A percentile compares a stretch with the other conserved stretches of the same genome.
Evolutionary conservation across 2,113 vertebrate species (phyloP).

Genomic region (Neogobius melanostomus): DNA sequence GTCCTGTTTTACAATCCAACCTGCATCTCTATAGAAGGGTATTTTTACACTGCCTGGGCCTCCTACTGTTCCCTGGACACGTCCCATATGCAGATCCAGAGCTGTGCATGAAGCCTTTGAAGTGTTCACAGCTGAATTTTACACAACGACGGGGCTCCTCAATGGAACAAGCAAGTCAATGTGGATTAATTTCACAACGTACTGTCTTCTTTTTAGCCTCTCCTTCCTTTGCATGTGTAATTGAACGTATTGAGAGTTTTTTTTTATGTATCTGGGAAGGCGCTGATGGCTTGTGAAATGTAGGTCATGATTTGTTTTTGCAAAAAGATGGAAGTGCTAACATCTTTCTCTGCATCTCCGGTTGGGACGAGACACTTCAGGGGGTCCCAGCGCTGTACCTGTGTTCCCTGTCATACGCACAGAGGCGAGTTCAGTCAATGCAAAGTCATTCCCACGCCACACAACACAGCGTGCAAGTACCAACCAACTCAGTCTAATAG

Average conservation of each 20-base stretch:
- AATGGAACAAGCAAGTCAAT: constrained; percentile 55
- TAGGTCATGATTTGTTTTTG: constrained; percentile 67
- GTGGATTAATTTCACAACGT: constrained; percentile 66
- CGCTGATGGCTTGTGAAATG: constrained; percentile 53
- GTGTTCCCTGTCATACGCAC: constrained; percentile 16
- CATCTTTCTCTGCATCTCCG: constrained; percentile 43
- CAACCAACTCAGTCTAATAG: constrained; percentile 5
- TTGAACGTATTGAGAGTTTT: constrained; percentile 42
- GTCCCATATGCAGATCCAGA: constrained; percentile 70
- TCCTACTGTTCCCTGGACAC: constrained; percentile 58
- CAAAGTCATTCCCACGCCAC: constrained; percentile 5
- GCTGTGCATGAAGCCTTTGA: constrained; percentile 65
- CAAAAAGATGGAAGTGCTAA: constrained; percentile 52
- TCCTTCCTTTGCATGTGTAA: constrained; percentile 48
- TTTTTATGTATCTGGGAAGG: constrained; percentile 30
- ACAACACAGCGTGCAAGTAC: constrained; percentile 1
- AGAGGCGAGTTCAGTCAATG: constrained; percentile 20
- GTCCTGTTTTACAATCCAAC: constrained; percentile 23
- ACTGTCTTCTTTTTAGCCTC: constrained; percentile 53
- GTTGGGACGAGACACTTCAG: constrained; percentile 57
- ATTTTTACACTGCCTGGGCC: constrained; percentile 42
- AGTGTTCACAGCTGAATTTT: constrained; percentile 69
- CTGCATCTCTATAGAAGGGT: constrained; percentile 40
- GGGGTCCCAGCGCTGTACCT: constrained; percentile 47
- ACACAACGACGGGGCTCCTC: constrained; percentile 51